phyloP scores from a whole-genome alignment of 2,888 invertebrate species.

The Oscheius sp. region DNA sequence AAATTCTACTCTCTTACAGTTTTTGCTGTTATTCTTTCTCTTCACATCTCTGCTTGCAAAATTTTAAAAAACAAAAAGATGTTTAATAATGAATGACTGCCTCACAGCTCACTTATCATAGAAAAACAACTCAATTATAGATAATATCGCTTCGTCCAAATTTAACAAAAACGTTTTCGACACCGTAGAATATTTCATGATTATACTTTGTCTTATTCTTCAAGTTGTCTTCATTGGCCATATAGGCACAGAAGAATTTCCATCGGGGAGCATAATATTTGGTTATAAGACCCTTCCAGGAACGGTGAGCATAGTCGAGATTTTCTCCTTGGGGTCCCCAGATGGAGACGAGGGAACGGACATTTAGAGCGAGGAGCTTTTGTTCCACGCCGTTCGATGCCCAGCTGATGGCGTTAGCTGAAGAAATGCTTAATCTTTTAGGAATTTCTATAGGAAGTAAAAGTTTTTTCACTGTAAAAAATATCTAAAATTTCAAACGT shows the following conservation, averaged over 20 bases:
- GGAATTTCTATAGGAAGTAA: not conserved
- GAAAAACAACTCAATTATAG: no score
- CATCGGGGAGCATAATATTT: slow-evolving; percentile 51
- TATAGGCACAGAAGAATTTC: slow-evolving; percentile 50
- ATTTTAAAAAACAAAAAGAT: no score
- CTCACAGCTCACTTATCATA: no score
- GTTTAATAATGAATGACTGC: no score
- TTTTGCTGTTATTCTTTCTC: no score
- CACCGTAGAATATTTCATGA: slow-evolving; percentile 32
- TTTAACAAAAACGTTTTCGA: slow-evolving; percentile 37
- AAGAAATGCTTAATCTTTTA: not conserved
- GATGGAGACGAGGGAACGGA: slow-evolving; percentile 33
- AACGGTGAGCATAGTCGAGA: slow-evolving; percentile 45
- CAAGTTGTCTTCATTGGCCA: slow-evolving; percentile 38
- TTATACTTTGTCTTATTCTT: slow-evolving; percentile 35
- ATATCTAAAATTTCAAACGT: no score
- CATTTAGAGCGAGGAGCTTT: slow-evolving; percentile 27
- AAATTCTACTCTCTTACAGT: no score
- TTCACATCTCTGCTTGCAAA: no score
- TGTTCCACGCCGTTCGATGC: slow-evolving; percentile 29
- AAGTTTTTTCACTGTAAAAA: no score
- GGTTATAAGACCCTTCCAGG: slow-evolving; percentile 42
- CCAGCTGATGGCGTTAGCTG: slow-evolving; percentile 24
- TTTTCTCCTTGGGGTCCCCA: slow-evolving; percentile 36
- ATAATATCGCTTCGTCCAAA: not conserved